These are phyloP conservation scores for Piprites chloris DNA, from an alignment of 2,113 vertebrate species.

Conservation along the genomic window DNA sequence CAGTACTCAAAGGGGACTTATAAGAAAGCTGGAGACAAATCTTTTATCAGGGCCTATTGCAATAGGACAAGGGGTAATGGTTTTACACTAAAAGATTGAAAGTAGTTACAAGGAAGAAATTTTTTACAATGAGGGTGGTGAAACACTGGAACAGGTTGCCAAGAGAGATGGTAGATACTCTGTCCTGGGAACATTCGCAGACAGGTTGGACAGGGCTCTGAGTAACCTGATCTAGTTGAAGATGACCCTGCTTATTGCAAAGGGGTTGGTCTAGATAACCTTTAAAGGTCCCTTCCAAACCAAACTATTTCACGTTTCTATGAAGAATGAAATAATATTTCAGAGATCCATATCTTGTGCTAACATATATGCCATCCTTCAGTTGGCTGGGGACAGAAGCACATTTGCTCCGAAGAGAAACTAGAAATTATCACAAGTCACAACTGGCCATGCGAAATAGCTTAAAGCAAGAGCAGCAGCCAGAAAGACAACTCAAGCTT, in stretches of 20 bases:
- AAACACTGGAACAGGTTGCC: not conserved
- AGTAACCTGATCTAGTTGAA: not conserved
- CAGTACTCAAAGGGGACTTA: not conserved
- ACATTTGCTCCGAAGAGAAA: not conserved
- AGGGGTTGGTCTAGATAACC: not conserved
- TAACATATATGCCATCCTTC: not conserved
- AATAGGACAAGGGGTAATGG: not conserved
- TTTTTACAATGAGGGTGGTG: not conserved
- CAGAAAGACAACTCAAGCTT: not conserved
- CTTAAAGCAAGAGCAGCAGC: not conserved
- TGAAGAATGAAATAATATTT: not conserved
- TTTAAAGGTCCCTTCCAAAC: not conserved
- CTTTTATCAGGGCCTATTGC: not conserved
- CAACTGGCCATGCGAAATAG: not conserved
- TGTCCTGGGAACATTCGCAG: not conserved
- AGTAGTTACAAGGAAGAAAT: not conserved
- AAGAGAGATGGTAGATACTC: not conserved
- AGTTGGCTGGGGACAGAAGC: not conserved
- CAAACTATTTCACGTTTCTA: not conserved
- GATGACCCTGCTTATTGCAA: not conserved
- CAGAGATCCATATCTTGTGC: not conserved
- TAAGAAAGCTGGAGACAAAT: not conserved
- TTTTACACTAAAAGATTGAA: not conserved
- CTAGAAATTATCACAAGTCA: not conserved
- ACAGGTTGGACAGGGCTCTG: not conserved